Percentiles rank a stretch among this genome's conserved stretches.
Evolutionary conservation across 2,888 invertebrate genomes (phyloP).

Genomic region (Lutraria lutraria): DNA sequence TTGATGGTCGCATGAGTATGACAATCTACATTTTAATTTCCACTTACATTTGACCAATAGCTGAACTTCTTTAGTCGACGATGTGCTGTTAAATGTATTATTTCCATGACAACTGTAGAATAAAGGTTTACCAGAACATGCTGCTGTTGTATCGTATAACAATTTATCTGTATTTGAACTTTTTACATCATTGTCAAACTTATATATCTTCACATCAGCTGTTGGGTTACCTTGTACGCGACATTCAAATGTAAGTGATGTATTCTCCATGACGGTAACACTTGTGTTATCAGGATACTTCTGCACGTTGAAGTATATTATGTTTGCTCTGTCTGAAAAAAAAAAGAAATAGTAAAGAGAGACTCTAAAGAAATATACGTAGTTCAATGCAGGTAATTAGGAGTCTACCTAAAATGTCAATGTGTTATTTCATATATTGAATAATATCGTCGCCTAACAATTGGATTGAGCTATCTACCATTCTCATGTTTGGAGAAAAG

Average conservation of each 20-base stretch:
- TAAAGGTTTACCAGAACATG: not conserved
- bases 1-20: not conserved
- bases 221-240: not conserved
- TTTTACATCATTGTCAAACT: not conserved
- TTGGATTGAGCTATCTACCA: too few relatives aligned
- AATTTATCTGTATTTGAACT: not conserved
- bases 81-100: not conserved
- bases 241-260: not conserved
- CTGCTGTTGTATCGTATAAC: not conserved
- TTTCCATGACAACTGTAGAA: not conserved
- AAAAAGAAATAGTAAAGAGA: not conserved
- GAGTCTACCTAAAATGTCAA: too few relatives aligned
- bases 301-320: not conserved
- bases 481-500: too few relatives aligned
- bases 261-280: not conserved
- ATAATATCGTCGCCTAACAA: too few relatives aligned
- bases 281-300: not conserved
- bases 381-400: too few relatives aligned
- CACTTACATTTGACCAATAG: not conserved
- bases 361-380: too few relatives aligned
- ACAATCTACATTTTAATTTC: not conserved
- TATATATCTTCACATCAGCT: not conserved
- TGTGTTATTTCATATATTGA: too few relatives aligned
- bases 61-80: not conserved
- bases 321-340: not conserved